These are phyloP conservation scores for Drosophila auraria DNA, from an alignment of 1,140 invertebrate species.

Conservation along the genomic window DNA sequence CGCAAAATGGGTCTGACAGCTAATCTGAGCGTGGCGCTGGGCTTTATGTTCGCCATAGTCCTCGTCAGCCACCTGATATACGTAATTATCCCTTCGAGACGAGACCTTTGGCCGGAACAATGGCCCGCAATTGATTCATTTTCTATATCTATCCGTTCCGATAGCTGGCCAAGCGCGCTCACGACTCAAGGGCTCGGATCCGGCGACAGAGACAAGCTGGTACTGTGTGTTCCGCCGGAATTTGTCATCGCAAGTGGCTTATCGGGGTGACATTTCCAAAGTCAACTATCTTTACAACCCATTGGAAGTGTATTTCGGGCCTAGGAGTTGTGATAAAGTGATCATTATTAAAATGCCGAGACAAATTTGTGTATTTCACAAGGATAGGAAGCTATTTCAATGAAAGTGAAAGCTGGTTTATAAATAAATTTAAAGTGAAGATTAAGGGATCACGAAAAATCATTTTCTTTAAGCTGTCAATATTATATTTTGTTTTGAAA, in stretches of 20 bases:
- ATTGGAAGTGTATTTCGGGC: background rate
- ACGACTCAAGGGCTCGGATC: conserved; percentile 48
- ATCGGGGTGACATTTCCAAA: conserved; percentile 9
- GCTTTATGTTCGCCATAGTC: conserved; percentile 59
- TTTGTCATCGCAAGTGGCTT: background rate
- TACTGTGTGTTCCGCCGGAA: conserved; percentile 9
- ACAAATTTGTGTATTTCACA: conserved; percentile 1
- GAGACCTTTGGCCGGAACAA: background rate
- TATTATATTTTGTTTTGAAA: background rate
- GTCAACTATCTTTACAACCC: conserved; percentile 18
- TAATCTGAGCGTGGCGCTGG: conserved; percentile 54
- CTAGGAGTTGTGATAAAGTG: conserved; percentile 11
- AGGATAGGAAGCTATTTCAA: no score
- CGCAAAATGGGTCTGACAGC: conserved; percentile 58
- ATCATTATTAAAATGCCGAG: conserved; percentile 1
- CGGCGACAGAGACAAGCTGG: conserved; percentile 33
- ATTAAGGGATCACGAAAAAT: background rate
- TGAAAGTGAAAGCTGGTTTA: background rate
- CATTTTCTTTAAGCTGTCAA: background rate
- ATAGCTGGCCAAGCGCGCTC: conserved; percentile 71
- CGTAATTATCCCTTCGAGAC: conserved; percentile 47
- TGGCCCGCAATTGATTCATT: conserved; percentile 29
- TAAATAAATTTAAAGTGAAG: background rate
- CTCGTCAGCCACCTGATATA: conserved; percentile 55
- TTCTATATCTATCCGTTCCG: conserved; percentile 32